Percentiles rank a stretch among this genome's conserved stretches.
phyloP scores from a whole-genome alignment of 2,888 invertebrate species.

The Scaptomyza polygonia region DNA sequence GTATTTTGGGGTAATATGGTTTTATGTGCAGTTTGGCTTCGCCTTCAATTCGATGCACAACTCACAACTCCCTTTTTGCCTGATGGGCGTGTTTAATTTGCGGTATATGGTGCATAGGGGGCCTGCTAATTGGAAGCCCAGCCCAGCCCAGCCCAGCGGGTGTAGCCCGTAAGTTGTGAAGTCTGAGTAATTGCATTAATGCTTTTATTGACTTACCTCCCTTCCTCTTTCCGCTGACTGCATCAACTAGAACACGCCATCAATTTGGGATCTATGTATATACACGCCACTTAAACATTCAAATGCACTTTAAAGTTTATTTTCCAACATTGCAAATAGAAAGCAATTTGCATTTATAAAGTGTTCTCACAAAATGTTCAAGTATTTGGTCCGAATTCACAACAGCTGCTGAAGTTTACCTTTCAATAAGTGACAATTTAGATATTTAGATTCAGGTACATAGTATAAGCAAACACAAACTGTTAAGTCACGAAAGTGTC shows the following conservation, averaged over 20 bases:
- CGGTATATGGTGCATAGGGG: not conserved
- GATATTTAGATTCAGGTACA: not conserved
- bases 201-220: conserved; percentile 20
- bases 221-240: not conserved
- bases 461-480: not conserved
- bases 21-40: conserved; percentile 50
- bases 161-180: conserved; percentile 3
- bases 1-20: conserved; percentile 54
- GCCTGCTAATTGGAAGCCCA: conserved; percentile 35
- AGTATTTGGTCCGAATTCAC: conserved; percentile 2
- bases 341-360: conserved; percentile 21
- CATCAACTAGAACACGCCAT: conserved; percentile 1
- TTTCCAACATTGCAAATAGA: conserved; percentile 11
- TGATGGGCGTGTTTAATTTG: conserved; percentile 24
- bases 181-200: conserved; percentile 50
- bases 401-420: conserved; percentile 3
- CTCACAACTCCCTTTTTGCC: conserved; percentile 7
- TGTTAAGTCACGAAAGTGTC: not conserved
- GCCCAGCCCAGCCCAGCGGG: conserved; percentile 32
- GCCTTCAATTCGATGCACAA: conserved; percentile 1
- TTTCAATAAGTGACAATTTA: conserved; percentile 3
- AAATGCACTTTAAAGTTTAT: conserved; percentile 42
- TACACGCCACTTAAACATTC: conserved; percentile 20
- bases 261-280: not conserved
- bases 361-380: conserved; percentile 6